A percentile compares a stretch with the other conserved stretches of the same genome.
Conservation (phyloP, 2,888 invertebrate genomes). For the Eledona agricola region DNA sequence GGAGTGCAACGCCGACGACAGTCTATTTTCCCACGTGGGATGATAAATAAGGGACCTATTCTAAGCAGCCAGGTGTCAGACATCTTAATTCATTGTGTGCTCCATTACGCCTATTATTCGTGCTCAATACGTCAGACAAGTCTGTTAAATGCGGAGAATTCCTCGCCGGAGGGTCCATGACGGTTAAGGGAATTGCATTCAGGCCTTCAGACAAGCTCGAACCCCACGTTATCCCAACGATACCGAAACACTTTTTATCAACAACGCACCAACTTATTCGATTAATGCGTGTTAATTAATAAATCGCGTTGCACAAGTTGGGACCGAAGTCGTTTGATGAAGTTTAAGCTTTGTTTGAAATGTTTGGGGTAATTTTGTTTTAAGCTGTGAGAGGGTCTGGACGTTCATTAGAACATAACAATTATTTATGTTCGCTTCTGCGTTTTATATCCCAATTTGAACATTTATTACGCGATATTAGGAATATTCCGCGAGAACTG, state of each 20-base stretch:
- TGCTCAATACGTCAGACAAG: constrained; percentile 21
- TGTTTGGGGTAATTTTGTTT: constrained; percentile 27
- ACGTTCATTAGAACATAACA: constrained; percentile 41
- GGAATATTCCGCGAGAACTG: constrained; percentile 11
- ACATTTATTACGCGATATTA: constrained; percentile 41
- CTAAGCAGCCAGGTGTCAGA: constrained; percentile 35
- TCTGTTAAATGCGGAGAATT: constrained; percentile 31
- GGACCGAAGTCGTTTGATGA: neutral
- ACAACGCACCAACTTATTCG: neutral
- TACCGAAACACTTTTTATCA: neutral
- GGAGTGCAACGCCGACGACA: too few species aligned
- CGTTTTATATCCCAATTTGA: constrained; percentile 44
- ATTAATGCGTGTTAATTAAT: neutral
- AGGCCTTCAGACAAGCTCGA: too few species aligned
- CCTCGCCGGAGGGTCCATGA: constrained; percentile 8
- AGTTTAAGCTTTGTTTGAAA: constrained; percentile 10
- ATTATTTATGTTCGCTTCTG: constrained; percentile 45
- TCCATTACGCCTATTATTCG: constrained; percentile 37
- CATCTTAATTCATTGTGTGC: constrained; percentile 36
- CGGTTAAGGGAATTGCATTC: constrained; percentile 9
- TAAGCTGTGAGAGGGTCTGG: constrained; percentile 31
- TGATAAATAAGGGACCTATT: constrained; percentile 20
- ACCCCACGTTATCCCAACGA: neutral
- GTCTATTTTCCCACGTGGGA: neutral
- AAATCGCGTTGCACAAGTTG: constrained; percentile 1